phyloP scores from a whole-genome alignment of 1,140 invertebrate genomes.

The Augochlora pura region DNA sequence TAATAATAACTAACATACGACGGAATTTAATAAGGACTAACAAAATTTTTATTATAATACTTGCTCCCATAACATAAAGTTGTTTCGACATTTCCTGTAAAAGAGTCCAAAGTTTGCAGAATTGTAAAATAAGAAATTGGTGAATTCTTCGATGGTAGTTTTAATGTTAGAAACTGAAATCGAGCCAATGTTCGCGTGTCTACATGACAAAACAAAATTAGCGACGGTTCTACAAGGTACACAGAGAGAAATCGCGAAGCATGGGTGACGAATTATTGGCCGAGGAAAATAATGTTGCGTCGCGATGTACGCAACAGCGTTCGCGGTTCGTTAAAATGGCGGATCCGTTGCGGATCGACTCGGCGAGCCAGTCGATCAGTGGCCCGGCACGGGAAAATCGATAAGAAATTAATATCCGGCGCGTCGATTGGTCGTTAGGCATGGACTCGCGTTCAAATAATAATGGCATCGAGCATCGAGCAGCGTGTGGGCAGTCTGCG shows the following conservation, averaged over 20 bases:
- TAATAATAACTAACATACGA: too few relatives aligned
- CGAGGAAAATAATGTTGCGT: too few relatives aligned
- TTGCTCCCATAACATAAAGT: too few relatives aligned
- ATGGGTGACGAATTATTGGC: too few relatives aligned
- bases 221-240: too few relatives aligned
- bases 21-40: too few relatives aligned
- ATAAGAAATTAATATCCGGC: conserved; percentile 79
- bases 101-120: too few relatives aligned
- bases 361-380: conserved; percentile 6
- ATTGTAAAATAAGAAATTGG: background rate
- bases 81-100: too few relatives aligned
- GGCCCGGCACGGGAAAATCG: conserved; percentile 60
- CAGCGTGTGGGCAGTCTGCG: conserved; percentile 39
- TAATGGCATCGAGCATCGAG: conserved; percentile 70
- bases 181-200: too few relatives aligned
- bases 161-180: background rate
- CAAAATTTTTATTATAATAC: too few relatives aligned
- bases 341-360: conserved; percentile 14
- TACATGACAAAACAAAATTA: conserved; percentile 27
- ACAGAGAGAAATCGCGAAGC: too few relatives aligned
- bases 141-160: too few relatives aligned
- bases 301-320: conserved; percentile 50
- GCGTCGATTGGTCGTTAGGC: conserved; percentile 76
- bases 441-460: conserved; percentile 73
- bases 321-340: conserved; percentile 51